Conservation (phyloP, 2,113 vertebrate species). For the Baryphthengus martii region DNA sequence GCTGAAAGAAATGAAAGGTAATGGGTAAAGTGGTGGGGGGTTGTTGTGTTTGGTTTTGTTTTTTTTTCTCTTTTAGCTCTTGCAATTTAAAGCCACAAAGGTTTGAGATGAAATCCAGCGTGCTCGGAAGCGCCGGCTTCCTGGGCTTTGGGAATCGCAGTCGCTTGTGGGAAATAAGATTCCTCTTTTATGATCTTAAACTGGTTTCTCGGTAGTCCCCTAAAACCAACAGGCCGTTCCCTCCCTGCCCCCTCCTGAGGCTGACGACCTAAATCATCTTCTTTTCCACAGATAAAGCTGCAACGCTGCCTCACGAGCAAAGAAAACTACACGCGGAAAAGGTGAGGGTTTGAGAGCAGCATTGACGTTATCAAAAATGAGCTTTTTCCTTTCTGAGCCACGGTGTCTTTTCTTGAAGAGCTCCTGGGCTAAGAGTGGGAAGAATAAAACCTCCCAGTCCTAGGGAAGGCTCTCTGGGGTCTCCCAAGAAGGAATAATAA, state of each 20-base stretch:
- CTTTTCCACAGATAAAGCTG: conserved; percentile 86
- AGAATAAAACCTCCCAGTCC: neutral
- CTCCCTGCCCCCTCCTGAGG: neutral
- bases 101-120: neutral
- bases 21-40: accelerated
- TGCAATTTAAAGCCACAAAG: neutral
- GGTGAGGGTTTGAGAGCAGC: conserved; percentile 68
- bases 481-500: neutral
- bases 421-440: accelerated
- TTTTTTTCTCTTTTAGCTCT: neutral
- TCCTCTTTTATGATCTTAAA: neutral
- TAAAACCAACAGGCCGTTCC: neutral
- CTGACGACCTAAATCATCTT: neutral
- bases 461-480: neutral
- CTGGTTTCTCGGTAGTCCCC: neutral
- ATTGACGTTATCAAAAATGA: neutral
- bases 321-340: conserved; percentile 96
- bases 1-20: conserved; percentile 99
- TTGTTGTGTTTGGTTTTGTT: neutral
- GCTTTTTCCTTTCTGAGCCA: neutral
- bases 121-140: neutral
- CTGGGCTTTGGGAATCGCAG: neutral
- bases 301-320: conserved; percentile 91
- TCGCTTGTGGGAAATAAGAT: neutral
- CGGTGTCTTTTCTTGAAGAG: neutral